Evolutionary conservation across 2,888 invertebrate genomes (phyloP).

Genomic region (Apotomis turbidana): DNA sequence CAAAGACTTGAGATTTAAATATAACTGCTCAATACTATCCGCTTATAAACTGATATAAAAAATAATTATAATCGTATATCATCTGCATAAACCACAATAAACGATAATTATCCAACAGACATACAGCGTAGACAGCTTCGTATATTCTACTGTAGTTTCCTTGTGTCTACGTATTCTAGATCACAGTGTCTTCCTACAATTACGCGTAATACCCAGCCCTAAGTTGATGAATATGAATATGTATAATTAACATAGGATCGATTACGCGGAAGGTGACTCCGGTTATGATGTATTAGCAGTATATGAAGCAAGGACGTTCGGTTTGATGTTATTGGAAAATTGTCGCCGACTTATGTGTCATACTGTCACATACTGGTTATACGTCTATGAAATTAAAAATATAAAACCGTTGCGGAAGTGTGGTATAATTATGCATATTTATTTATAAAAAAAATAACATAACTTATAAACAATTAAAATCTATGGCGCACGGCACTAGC

Average conservation of each 20-base stretch:
- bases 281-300: constrained; percentile 17
- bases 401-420: no score
- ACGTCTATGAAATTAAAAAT: no score
- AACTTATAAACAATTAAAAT: no score
- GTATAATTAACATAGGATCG: constrained; percentile 58
- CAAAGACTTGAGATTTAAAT: no score
- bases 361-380: not conserved
- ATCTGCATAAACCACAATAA: constrained; percentile 21
- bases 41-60: no score
- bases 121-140: no score
- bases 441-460: no score
- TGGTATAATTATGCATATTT: no score
- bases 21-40: no score
- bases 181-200: constrained; percentile 63
- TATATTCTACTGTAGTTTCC: no score
- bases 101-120: no score
- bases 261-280: constrained; percentile 56
- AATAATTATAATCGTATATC: not conserved
- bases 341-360: constrained; percentile 9
- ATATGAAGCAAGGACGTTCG: constrained; percentile 24
- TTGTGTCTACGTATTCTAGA: constrained; percentile 41
- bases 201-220: constrained; percentile 50
- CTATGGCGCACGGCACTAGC: no score
- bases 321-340: constrained; percentile 21
- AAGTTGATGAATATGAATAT: constrained; percentile 62